Conservation (phyloP, 1,140 invertebrate genomes). For the Lamellibrachia luymesi region DNA sequence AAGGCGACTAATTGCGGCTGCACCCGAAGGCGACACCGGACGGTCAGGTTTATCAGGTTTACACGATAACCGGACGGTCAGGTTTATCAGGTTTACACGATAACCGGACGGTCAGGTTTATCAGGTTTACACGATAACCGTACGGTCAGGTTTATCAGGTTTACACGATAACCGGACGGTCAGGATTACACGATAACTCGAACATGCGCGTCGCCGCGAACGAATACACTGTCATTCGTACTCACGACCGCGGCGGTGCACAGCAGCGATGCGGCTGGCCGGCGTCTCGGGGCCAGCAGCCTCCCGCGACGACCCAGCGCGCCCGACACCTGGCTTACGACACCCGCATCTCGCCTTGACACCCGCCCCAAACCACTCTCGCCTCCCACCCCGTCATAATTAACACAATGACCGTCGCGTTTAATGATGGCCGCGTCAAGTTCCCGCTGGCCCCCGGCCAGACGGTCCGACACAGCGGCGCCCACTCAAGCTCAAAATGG, state of each 20-base stretch:
- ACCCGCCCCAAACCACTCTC: neutral
- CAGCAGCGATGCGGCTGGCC: neutral
- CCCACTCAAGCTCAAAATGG: neutral
- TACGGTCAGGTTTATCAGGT: too few species aligned
- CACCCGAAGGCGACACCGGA: neutral
- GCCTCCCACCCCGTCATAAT: neutral
- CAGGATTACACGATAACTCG: neutral
- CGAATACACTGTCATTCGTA: neutral
- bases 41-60: too few species aligned
- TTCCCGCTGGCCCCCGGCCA: neutral
- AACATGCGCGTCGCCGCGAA: neutral
- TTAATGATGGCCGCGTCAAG: neutral
- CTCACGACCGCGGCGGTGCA: neutral
- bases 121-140: too few species aligned
- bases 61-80: too few species aligned
- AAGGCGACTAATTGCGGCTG: neutral
- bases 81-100: too few species aligned
- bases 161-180: neutral
- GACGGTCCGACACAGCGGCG: neutral
- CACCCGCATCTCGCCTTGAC: neutral
- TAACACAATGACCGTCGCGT: neutral
- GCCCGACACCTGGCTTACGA: neutral
- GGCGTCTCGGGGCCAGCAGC: neutral
- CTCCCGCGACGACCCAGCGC: neutral
- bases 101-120: too few species aligned